A percentile compares a stretch with the other conserved stretches of the same genome.
Conservation (phyloP, 2,797 vertebrate genomes). For the Chaetodon trifasciatus region DNA sequence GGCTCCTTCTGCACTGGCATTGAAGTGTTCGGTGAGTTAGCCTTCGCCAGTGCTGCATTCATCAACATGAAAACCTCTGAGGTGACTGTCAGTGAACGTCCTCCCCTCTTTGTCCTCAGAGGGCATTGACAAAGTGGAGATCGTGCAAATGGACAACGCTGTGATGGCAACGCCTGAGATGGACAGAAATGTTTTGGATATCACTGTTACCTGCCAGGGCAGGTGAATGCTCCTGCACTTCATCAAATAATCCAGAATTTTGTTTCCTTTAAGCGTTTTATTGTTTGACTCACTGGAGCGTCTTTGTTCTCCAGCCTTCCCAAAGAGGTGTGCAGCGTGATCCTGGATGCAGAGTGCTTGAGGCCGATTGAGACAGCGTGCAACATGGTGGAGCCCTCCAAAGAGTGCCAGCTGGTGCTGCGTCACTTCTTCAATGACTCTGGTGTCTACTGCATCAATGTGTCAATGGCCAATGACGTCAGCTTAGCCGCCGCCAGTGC, state of each 20-base stretch:
- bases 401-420: conserved; percentile 90
- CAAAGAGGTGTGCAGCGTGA: conserved; percentile 91
- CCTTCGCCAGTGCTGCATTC: not conserved
- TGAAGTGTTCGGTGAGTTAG: conserved; percentile 90
- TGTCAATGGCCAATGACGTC: conserved; percentile 91
- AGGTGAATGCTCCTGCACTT: conserved; percentile 80
- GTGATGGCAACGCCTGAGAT: conserved; percentile 64
- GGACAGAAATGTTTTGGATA: conserved; percentile 86
- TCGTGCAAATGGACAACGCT: conserved; percentile 87
- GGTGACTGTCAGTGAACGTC: not conserved
- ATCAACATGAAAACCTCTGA: not conserved
- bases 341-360: conserved; percentile 89
- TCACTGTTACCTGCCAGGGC: conserved; percentile 93
- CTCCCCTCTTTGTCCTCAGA: conserved; percentile 79
- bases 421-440: conserved; percentile 90
- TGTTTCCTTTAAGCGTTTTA: not conserved
- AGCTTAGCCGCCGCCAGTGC: conserved; percentile 90
- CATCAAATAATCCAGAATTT: not conserved
- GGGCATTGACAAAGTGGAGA: conserved; percentile 92
- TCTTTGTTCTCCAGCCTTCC: conserved; percentile 83
- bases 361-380: conserved; percentile 86
- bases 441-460: conserved; percentile 93
- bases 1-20: conserved; percentile 91
- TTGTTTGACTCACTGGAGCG: not conserved
- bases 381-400: conserved; percentile 85